These are phyloP conservation scores for Apamea monoglypha DNA, from an alignment of 2,888 invertebrate genomes.

Conservation along the genomic window DNA sequence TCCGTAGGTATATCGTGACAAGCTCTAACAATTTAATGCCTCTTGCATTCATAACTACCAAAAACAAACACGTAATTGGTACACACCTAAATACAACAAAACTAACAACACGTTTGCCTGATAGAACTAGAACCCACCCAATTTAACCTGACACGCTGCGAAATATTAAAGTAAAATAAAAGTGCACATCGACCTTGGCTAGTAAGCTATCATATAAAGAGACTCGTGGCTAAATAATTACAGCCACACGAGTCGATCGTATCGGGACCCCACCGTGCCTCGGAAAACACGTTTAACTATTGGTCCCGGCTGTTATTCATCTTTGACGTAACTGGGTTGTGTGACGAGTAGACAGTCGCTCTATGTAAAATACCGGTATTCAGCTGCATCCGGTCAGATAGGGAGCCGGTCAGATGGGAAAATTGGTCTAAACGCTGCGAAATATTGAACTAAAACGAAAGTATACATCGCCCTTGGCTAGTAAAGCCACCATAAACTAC, in stretches of 20 bases:
- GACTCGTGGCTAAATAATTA: neutral
- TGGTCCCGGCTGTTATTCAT: neutral
- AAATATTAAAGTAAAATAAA: constrained; percentile 16
- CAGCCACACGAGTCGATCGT: neutral
- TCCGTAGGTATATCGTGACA: neutral
- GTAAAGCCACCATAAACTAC: constrained; percentile 11
- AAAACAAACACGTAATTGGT: constrained; percentile 4
- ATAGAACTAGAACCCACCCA: neutral
- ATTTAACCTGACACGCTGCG: constrained; percentile 2
- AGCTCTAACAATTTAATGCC: constrained; percentile 2
- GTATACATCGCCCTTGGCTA: constrained; percentile 2
- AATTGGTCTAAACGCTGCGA: neutral
- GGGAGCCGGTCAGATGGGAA: neutral
- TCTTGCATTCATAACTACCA: constrained; percentile 1
- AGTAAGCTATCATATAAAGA: neutral
- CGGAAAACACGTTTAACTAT: too few relatives aligned
- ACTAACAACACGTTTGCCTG: constrained; percentile 40
- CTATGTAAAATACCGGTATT: neutral
- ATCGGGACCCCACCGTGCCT: too few relatives aligned
- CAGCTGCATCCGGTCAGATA: too few relatives aligned
- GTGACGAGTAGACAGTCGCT: neutral
- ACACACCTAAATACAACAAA: constrained; percentile 47
- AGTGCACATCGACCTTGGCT: constrained; percentile 28
- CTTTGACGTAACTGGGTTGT: neutral
- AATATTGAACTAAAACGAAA: constrained; percentile 21